Evolutionary conservation across 1,140 invertebrate species (phyloP).

Genomic region (Lepidurus couesii): DNA sequence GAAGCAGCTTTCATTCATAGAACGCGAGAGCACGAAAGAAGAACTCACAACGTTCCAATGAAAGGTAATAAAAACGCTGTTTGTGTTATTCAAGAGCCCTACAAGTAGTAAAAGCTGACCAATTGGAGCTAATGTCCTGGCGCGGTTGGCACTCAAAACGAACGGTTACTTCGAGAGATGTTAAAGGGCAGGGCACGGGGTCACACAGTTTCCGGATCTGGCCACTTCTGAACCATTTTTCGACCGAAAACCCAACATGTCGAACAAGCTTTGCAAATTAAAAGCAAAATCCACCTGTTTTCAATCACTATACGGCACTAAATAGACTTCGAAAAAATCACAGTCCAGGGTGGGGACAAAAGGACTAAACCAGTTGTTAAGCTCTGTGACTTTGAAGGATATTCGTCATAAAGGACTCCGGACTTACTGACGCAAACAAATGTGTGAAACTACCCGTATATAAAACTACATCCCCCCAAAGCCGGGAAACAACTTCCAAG

Average conservation of each 20-base stretch:
- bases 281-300: too few relatives aligned
- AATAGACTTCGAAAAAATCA: too few relatives aligned
- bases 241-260: neutral
- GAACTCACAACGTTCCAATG: neutral
- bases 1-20: neutral
- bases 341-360: too few relatives aligned
- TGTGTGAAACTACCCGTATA: too few relatives aligned
- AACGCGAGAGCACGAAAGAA: neutral
- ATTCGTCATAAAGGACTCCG: too few relatives aligned
- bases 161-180: neutral
- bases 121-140: neutral
- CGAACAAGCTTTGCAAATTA: too few relatives aligned
- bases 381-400: too few relatives aligned
- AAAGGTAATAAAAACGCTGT: neutral
- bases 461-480: too few relatives aligned
- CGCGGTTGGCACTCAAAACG: neutral
- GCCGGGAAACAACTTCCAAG: too few relatives aligned
- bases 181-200: neutral
- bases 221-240: neutral
- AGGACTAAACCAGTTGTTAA: too few relatives aligned
- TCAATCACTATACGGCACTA: too few relatives aligned
- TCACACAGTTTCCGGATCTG: conserved; percentile 9
- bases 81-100: neutral
- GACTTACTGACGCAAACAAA: too few relatives aligned
- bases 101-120: conserved; percentile 8